Conservation (phyloP, 2,888 invertebrate species). For the Orchestes rusci region DNA sequence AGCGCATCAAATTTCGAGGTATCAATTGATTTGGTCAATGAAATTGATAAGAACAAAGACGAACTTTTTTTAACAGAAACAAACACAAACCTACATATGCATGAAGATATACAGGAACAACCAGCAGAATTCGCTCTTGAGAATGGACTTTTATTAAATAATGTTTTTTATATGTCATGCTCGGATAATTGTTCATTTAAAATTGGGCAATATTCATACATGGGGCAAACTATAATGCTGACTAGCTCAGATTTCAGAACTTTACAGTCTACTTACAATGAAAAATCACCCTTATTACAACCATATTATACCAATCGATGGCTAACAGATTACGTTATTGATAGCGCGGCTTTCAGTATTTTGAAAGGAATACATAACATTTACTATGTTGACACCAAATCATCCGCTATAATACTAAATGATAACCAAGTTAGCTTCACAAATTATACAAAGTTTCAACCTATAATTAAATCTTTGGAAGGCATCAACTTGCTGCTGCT, state of each 20-base stretch:
- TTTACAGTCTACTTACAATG: not conserved
- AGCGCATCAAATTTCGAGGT: not conserved
- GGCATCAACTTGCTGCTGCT: not conserved
- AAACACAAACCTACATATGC: not conserved
- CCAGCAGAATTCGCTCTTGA: not conserved
- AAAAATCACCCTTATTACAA: not conserved
- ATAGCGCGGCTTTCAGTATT: not conserved
- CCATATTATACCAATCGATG: not conserved
- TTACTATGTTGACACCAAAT: not conserved
- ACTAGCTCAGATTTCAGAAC: slow-evolving; percentile 1
- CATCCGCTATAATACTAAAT: not conserved
- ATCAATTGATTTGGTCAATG: not conserved
- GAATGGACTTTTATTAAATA: not conserved
- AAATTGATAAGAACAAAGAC: not conserved
- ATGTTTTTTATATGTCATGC: not conserved
- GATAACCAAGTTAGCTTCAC: not conserved
- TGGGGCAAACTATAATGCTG: not conserved
- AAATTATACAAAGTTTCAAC: not conserved
- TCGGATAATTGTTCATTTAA: not conserved
- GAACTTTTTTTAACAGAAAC: not conserved
- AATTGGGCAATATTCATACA: not conserved
- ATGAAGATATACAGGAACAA: not conserved
- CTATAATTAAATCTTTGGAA: not conserved
- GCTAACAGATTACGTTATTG: slow-evolving; percentile 1
- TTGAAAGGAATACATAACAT: not conserved